Conservation (phyloP, 37 sponge, comb jelly and placozoan genomes). For the Petrosia ficiformis region DNA sequence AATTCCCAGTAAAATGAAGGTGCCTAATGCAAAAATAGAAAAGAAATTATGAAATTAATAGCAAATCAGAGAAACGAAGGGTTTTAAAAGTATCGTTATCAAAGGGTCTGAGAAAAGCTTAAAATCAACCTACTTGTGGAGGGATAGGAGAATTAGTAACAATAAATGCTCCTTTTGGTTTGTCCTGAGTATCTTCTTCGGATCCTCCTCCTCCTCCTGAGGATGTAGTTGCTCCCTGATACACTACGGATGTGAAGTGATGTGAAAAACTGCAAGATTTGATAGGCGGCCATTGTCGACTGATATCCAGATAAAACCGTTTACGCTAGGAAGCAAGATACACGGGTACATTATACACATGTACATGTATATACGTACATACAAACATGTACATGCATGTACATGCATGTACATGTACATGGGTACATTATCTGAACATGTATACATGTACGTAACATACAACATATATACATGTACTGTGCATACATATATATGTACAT, state of each 20-base stretch:
- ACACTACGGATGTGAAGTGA: slow-evolving; percentile 54
- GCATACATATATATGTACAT: too few species aligned
- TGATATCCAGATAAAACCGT: slow-evolving; percentile 46
- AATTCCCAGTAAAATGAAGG: slow-evolving; percentile 96
- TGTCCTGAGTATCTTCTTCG: neutral
- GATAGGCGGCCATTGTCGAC: slow-evolving; percentile 63
- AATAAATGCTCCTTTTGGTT: slow-evolving; percentile 62
- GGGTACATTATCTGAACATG: too few species aligned
- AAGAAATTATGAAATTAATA: neutral
- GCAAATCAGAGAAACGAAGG: too few species aligned
- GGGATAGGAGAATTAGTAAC: slow-evolving; percentile 61
- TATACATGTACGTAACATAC: too few species aligned
- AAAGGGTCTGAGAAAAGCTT: neutral
- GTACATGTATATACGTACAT: too few species aligned
- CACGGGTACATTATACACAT: neutral
- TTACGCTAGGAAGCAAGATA: slow-evolving; percentile 38
- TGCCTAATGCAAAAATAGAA: slow-evolving; percentile 26
- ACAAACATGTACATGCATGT: too few species aligned
- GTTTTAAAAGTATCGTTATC: neutral
- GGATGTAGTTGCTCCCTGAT: slow-evolving; percentile 52
- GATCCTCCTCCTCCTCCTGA: neutral
- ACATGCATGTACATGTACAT: slow-evolving; percentile 31
- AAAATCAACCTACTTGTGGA: slow-evolving; percentile 13
- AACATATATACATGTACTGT: neutral
- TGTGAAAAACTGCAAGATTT: slow-evolving; percentile 63